Percentiles rank a stretch among this genome's conserved stretches.
These are phyloP conservation scores for Chionoecetes opilio DNA, from an alignment of 1,140 invertebrate genomes.

Conservation along the genomic window DNA sequence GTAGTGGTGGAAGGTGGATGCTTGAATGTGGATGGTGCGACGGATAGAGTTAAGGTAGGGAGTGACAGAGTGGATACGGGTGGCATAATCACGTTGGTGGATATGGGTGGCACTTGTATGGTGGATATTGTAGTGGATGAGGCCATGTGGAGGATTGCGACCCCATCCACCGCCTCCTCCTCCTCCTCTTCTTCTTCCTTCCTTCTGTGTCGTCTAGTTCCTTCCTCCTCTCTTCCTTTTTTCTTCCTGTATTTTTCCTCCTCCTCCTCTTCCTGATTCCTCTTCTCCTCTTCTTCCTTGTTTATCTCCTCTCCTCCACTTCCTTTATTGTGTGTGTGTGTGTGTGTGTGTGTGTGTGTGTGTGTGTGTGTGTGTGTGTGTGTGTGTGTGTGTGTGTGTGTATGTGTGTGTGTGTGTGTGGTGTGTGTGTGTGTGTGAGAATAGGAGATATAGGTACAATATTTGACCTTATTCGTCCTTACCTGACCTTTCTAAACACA, in stretches of 20 bases:
- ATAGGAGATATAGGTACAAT: too few species aligned
- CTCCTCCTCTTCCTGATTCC: neutral
- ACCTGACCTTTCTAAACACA: too few species aligned
- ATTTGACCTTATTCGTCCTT: too few species aligned
- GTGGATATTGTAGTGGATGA: constrained; percentile 33
- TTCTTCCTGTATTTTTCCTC: constrained; percentile 11
- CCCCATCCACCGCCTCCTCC: neutral
- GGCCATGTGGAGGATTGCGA: constrained; percentile 51
- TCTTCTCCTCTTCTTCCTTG: neutral
- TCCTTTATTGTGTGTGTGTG: neutral
- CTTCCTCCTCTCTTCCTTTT: neutral
- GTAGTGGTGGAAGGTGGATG: constrained; percentile 20
- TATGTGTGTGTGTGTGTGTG: too few species aligned
- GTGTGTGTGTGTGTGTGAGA: too few species aligned
- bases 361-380: too few species aligned
- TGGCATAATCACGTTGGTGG: neutral
- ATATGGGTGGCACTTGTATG: neutral
- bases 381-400: too few species aligned
- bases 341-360: too few species aligned
- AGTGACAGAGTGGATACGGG: constrained; percentile 24
- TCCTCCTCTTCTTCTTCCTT: neutral
- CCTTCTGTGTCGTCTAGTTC: neutral
- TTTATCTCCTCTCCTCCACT: neutral
- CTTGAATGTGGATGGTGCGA: constrained; percentile 60
- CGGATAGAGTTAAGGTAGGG: constrained; percentile 64